These are phyloP conservation scores for Hippocampus mohnikei DNA, from an alignment of 2,113 vertebrate species.

Conservation along the genomic window DNA sequence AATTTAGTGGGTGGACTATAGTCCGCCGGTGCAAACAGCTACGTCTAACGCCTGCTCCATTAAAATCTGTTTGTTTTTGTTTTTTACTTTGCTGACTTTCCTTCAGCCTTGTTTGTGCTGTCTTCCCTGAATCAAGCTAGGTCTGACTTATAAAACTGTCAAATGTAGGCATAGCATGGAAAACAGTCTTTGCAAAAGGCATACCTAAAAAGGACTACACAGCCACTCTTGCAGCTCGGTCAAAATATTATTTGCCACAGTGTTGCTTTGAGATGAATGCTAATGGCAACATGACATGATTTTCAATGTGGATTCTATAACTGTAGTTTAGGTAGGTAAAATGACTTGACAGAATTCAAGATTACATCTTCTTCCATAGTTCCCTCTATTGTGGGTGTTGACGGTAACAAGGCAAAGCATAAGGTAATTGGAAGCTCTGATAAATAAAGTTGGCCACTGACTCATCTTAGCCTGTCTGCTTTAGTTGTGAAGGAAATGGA, in stretches of 20 bases:
- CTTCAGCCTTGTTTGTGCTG: neutral
- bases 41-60: neutral
- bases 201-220: neutral
- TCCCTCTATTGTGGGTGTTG: slow-evolving; percentile 15
- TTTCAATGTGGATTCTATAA: neutral
- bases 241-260: neutral
- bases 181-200: neutral
- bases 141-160: neutral
- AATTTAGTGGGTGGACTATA: slow-evolving; percentile 12
- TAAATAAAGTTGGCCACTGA: slow-evolving; percentile 50
- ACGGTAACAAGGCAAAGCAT: slow-evolving; percentile 28
- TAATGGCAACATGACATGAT: neutral
- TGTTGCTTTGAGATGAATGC: neutral
- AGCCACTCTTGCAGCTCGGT: neutral
- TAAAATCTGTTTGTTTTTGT: neutral
- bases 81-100: slow-evolving; percentile 12
- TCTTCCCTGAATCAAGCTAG: neutral
- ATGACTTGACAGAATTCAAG: neutral
- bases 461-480: slow-evolving; percentile 52
- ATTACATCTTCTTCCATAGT: neutral
- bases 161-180: neutral
- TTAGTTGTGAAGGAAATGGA: slow-evolving; percentile 43
- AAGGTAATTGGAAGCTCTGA: slow-evolving; percentile 45
- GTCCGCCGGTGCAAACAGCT: slow-evolving; percentile 1
- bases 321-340: neutral